Evolutionary conservation across 92 coral and sea anemone species (phyloP), one percentile per base, ranked within the genome.

Genomic region (Paragorgia papillata): DNA sequence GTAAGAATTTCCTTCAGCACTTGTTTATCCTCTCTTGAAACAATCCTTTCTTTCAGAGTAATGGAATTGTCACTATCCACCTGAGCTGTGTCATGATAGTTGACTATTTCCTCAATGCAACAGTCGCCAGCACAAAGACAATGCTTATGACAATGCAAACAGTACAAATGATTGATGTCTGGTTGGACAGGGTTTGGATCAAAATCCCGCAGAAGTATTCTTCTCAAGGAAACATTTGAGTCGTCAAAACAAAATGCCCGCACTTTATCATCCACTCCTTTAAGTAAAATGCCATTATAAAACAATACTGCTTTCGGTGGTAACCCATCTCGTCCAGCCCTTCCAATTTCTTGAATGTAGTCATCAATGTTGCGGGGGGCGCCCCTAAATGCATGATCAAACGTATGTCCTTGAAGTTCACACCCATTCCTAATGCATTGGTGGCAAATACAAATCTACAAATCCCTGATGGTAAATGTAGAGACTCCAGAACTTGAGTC

Each of bases 351-450:
- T 28, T n/a, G n/a, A n/a, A n/a, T n/a, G n/a, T n/a, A n/a, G n/a
- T n/a, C n/a, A n/a, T n/a, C n/a, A n/a, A n/a, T 56, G 62, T 12
- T 5, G 43, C 6, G 43, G 43, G 43, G n/a, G 68, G 68, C 2
- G 68, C 40, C 0, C 40, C 40, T 1, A 1, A 62, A 62, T 62
- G 68, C 7, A 62, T 15, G 22, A 62, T 10, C 24, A 10, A 14
- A 3, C 68, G 43, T 14, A 62, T 62, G 68, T 62, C 5, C 21
- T 14, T 31, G 27, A 62, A 1, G 68, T 62, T 62, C 9, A 62
- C 68, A 31, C 68, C 68, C 68, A 62, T 62, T 30, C 68, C 68
- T 19, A 62, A 30, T 31, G 68, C 68, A 62, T 31, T 62, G 22
- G 68, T 62, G 25, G 68, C 68, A 62, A 62, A n/a, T n/a, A n/a